Percentiles rank a stretch among this genome's conserved stretches.
These are phyloP conservation scores for Acropternis orthonyx DNA, from an alignment of 2,797 vertebrate genomes.

Conservation along the genomic window DNA sequence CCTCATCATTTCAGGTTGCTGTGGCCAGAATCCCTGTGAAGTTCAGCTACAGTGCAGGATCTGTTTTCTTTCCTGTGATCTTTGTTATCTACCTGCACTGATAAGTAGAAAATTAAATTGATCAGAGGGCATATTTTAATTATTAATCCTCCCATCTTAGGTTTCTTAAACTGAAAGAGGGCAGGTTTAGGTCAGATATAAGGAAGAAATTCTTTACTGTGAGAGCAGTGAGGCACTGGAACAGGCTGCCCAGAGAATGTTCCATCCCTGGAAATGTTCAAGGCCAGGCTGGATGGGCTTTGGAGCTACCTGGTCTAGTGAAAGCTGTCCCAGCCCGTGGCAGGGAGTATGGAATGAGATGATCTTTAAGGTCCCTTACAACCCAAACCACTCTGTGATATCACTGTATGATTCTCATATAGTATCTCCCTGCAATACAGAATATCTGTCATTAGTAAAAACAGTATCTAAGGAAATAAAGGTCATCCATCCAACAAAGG, in stretches of 20 bases:
- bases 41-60: background rate
- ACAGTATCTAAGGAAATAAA: background rate
- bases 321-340: background rate
- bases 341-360: background rate
- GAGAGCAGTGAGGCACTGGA: background rate
- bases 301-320: background rate
- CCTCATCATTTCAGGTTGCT: background rate
- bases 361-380: background rate
- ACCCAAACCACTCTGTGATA: background rate
- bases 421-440: background rate
- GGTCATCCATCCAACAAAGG: too few relatives aligned
- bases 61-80: background rate
- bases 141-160: background rate
- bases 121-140: background rate
- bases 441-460: background rate
- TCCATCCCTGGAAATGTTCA: background rate
- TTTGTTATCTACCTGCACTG: background rate
- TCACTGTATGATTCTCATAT: background rate
- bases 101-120: background rate
- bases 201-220: background rate
- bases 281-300: background rate
- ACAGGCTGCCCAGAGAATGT: background rate
- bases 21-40: background rate
- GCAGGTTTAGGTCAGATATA: background rate
- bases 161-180: background rate